These are phyloP conservation scores for Nibea coibor DNA, from an alignment of 2,113 vertebrate species.

Conservation along the genomic window DNA sequence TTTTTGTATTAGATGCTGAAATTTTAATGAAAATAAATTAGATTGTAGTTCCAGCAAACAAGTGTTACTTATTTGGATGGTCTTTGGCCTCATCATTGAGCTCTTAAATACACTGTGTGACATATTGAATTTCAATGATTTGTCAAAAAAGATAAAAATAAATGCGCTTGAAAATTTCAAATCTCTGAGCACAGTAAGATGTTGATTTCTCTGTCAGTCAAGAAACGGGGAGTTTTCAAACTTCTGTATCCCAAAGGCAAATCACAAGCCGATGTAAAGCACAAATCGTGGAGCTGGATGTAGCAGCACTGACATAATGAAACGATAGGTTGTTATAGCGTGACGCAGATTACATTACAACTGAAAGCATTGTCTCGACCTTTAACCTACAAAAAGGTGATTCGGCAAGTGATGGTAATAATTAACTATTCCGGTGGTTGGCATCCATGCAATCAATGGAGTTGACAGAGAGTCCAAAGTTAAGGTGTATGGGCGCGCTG, in stretches of 20 bases:
- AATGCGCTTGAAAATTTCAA: not conserved
- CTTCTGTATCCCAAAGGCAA: not conserved
- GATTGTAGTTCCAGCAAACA: no score
- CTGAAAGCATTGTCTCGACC: not conserved
- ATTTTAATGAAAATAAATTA: no score
- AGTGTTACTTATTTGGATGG: not conserved
- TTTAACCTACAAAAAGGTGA: no score
- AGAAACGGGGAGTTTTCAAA: not conserved
- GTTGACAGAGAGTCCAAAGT: conserved; percentile 26
- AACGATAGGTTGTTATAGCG: not conserved
- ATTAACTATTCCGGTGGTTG: conserved; percentile 5
- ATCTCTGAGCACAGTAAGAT: not conserved
- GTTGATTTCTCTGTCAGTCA: not conserved
- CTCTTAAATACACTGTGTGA: not conserved
- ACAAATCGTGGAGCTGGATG: not conserved
- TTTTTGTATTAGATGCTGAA: no score
- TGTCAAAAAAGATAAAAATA: no score
- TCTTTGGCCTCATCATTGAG: not conserved
- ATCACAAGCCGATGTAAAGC: not conserved
- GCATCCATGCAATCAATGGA: not conserved
- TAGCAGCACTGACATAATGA: not conserved
- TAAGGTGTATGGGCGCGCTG: not conserved
- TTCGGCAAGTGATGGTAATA: conserved; percentile 7
- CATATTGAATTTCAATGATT: not conserved
- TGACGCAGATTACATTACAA: not conserved